Evolutionary conservation across 1,140 invertebrate genomes (phyloP), one percentile per base, ranked within the genome.

Genomic region (Eumaeus atala): DNA sequence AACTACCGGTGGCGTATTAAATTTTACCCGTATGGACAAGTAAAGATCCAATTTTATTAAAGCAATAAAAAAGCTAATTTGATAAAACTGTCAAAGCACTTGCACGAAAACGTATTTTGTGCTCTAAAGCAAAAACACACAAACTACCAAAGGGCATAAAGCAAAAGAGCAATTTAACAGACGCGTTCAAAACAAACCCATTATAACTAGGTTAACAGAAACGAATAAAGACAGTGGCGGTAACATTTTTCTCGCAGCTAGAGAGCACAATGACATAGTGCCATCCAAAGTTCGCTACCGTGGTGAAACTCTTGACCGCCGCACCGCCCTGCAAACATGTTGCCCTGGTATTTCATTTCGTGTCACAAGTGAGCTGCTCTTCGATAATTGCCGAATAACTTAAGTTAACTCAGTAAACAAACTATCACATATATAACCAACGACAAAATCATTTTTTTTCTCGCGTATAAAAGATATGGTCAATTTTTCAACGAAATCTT

Each of bases 291-390:
- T 36, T 58, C 66, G 56, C 40, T 62, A 56, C 64, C 21, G 17
- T 38, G 12, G 59, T 67, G 58, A 56, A 59, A 52, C 56, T 48
- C 37, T 38, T 44, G 34, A 48, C 59, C 59, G 62, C 58, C 33
- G 21, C 12, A 38, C 37, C 50, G 34, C 34, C 51, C 50, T 44
- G 17, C 38, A 21, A 48, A 35, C 48, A 60, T 70, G 60, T 38
- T 48, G 58, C 48, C 35, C 61, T 53, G 52, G 54, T 55, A 56
- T 56, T 58, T 62, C 53, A 58, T 61, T 57, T 35, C 54, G 62
- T 52, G 40, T 44, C 56, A 61, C 66, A 66, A 59, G 59, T 58
- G 51, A 44, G 40, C 40, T 44, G 6, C 40, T 9, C 40, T n/a
- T 44, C 42, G 51, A 54, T 59, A 57, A 63, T 63, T 63, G 57